Evolutionary conservation across 2,888 invertebrate species (phyloP).

Genomic region (Agrenia bidenticulata): DNA sequence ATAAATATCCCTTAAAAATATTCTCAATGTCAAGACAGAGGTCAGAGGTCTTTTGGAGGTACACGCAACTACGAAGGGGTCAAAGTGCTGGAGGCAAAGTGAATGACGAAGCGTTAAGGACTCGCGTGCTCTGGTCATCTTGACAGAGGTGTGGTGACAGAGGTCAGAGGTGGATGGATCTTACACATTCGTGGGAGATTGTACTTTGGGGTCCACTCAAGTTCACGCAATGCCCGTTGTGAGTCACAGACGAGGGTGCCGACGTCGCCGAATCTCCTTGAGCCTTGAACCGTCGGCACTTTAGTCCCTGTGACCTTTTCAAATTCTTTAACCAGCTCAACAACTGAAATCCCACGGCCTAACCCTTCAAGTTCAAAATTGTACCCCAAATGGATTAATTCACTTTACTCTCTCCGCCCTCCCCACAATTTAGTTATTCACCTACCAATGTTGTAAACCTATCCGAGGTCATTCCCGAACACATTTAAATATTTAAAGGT

Average conservation of each 20-base stretch:
- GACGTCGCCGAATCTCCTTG: constrained; percentile 61
- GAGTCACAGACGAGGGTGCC: constrained; percentile 55
- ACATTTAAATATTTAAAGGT: neutral
- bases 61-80: too few species aligned
- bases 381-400: neutral
- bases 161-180: constrained; percentile 20
- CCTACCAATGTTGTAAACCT: constrained; percentile 21
- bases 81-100: too few species aligned
- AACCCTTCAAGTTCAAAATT: constrained; percentile 55
- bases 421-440: constrained; percentile 8
- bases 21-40: constrained; percentile 11
- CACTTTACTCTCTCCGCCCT: too few species aligned
- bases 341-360: constrained; percentile 62
- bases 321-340: constrained; percentile 62
- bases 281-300: constrained; percentile 57
- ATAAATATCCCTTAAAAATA: neutral
- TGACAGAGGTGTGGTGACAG: too few species aligned
- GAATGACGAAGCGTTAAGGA: too few species aligned
- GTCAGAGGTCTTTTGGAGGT: neutral
- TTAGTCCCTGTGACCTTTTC: constrained; percentile 61
- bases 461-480: neutral
- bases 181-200: constrained; percentile 55
- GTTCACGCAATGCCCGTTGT: constrained; percentile 51
- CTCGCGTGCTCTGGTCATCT: too few species aligned
- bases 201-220: constrained; percentile 54